Evolutionary conservation across 2,888 invertebrate genomes (phyloP).

Genomic region (Amiota mariae): DNA sequence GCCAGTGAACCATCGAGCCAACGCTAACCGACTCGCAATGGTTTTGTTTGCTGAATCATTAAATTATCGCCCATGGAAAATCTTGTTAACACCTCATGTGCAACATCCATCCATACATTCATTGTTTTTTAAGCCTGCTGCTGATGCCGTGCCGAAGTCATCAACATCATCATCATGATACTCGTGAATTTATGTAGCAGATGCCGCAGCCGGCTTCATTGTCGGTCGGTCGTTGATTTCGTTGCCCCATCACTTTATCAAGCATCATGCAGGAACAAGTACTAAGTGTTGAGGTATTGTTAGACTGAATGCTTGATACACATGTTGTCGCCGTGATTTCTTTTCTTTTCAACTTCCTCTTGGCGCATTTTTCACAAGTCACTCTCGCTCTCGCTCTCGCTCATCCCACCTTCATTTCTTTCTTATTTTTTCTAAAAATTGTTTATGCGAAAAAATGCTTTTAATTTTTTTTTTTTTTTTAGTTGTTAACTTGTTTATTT

Average conservation of each 20-base stretch:
- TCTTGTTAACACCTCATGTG: conserved; percentile 59
- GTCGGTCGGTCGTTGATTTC: conserved; percentile 6
- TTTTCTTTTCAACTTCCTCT: not conserved
- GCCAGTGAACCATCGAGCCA: too few relatives aligned
- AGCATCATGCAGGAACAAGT: conserved; percentile 13
- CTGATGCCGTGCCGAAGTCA: conserved; percentile 2
- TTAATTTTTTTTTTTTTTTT: conserved; percentile 6
- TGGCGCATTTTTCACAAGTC: not conserved
- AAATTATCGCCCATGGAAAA: conserved; percentile 61
- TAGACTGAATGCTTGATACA: conserved; percentile 9
- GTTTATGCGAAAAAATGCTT: conserved; percentile 28
- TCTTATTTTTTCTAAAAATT: not conserved
- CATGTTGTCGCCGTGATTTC: conserved; percentile 11
- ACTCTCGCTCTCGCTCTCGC: not conserved
- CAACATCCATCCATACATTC: conserved; percentile 39
- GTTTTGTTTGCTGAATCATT: conserved; percentile 54
- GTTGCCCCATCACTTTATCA: conserved; percentile 17
- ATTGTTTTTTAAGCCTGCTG: not conserved
- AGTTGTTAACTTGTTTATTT: conserved; percentile 24
- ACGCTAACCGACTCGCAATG: conserved; percentile 25
- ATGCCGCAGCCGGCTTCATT: not conserved
- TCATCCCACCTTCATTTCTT: not conserved
- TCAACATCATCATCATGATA: conserved; percentile 17
- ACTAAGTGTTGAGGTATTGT: conserved; percentile 26
- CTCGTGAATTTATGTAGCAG: not conserved